phyloP scores from a whole-genome alignment of 2,888 invertebrate genomes.

The Miltochrista miniata region DNA sequence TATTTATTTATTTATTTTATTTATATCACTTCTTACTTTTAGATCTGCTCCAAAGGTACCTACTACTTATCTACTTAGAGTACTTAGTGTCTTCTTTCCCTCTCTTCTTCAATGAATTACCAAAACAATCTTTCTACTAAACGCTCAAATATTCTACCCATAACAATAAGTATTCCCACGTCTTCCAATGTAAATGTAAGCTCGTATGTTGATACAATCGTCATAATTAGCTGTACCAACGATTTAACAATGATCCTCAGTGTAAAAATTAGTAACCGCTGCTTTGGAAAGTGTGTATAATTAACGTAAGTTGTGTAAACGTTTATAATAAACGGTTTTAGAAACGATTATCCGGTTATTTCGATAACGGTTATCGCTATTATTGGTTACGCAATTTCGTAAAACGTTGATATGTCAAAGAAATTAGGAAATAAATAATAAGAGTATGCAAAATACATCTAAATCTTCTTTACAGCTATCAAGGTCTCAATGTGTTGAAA shows the following conservation, averaged over 20 bases:
- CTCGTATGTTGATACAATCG: constrained; percentile 30
- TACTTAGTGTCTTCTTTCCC: too few species aligned
- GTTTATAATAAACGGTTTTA: not conserved
- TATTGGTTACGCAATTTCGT: not conserved
- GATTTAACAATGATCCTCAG: constrained; percentile 26
- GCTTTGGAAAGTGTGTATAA: constrained; percentile 14
- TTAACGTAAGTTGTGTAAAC: constrained; percentile 1
- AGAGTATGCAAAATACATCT: too few species aligned
- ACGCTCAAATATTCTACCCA: constrained; percentile 24
- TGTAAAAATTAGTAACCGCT: constrained; percentile 12
- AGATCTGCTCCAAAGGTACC: too few species aligned
- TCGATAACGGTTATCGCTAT: not conserved
- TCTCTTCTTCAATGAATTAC: not conserved
- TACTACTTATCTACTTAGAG: too few species aligned
- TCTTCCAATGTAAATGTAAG: constrained; percentile 35
- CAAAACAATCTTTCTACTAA: constrained; percentile 11
- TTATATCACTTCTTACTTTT: too few species aligned
- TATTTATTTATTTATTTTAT: too few species aligned
- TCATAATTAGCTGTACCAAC: constrained; percentile 24
- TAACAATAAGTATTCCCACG: constrained; percentile 35
- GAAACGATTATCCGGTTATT: not conserved
- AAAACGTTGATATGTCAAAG: not conserved
- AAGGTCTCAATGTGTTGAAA: too few species aligned
- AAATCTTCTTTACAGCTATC: too few species aligned
- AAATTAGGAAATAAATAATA: too few species aligned